Percentiles rank a stretch among this genome's conserved stretches.
Conservation (phyloP, 2,113 vertebrate genomes). For the Anoplopoma fimbria region DNA sequence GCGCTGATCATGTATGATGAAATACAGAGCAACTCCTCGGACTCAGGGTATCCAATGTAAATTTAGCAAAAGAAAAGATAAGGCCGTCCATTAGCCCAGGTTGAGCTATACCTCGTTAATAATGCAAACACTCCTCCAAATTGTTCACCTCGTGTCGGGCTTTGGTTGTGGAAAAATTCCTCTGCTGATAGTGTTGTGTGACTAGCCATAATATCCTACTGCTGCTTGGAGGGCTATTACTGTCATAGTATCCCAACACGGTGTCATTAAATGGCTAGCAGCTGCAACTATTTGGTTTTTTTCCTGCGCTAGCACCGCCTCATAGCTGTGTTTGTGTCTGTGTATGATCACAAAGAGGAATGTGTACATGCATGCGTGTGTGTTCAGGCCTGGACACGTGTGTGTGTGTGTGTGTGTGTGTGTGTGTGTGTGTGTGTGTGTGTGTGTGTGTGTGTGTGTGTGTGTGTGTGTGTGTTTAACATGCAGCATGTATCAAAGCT, state of each 20-base stretch:
- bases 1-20: slow-evolving; percentile 41
- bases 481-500: slow-evolving; percentile 21
- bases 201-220: slow-evolving; percentile 61
- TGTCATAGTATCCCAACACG: slow-evolving; percentile 68
- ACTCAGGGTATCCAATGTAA: background rate
- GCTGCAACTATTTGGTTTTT: slow-evolving; percentile 73
- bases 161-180: slow-evolving; percentile 30
- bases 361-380: slow-evolving; percentile 11
- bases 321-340: slow-evolving; percentile 41
- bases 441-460: background rate
- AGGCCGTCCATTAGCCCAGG: slow-evolving; percentile 28
- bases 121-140: slow-evolving; percentile 53
- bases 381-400: background rate
- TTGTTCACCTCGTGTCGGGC: slow-evolving; percentile 35
- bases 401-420: slow-evolving; percentile 9
- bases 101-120: slow-evolving; percentile 46
- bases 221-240: slow-evolving; percentile 67
- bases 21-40: slow-evolving; percentile 41
- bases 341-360: slow-evolving; percentile 19
- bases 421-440: slow-evolving; percentile 18
- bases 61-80: slow-evolving; percentile 34
- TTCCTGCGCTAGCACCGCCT: slow-evolving; percentile 41
- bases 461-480: slow-evolving; percentile 24
- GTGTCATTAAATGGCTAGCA: slow-evolving; percentile 73
- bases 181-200: slow-evolving; percentile 61